Base-by-base conservation (phyloP, 2,797 vertebrate species). In the Myotis daubentonii region DNA sequence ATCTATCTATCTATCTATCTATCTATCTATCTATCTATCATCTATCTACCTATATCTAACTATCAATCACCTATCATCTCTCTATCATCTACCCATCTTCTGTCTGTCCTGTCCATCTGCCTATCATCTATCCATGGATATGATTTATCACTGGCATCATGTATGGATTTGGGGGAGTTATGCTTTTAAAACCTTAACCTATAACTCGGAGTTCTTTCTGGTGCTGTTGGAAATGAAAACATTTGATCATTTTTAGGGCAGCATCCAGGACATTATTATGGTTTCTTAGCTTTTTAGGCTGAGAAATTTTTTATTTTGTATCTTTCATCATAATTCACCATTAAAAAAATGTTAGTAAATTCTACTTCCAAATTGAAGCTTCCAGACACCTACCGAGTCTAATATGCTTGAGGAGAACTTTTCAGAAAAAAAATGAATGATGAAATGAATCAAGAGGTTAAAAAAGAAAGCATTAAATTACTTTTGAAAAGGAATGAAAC, bases 401-500 rank as follows among this genome's bases (percentile, higher is more conserved):
- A 74, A 81, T 12, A 70, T 51, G 38, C 10, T 84, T 28, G 11
- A 84, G n/a, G 44, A 88, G 47, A 90, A 49, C 3, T 49, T 89
- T 94, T 88, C 9, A 76, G 19, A 36, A 86, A 91, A 91, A 84
- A 91, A 87, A 8, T 44, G 41, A 95, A n/a, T 87, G n/a, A 51
- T 55, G 44, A 94, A 44, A 57, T 74, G n/a, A 86, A 71, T 49
- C 20, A 84, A 91, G 16, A 80, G 30, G 4, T 76, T 94, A 82
- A 57, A 87, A 87, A 62, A 49, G 47, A 78, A 92, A 28, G 3
- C 19, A 51, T 15, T 86, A 41, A 86, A 16, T 91, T 83, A 47
- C 4, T 49, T 88, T 47, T 88, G 51, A 74, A 84, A 84, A 92
- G 4, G n/a, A 81, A 68, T 92, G 9, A 95, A 82, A 80, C 82